A percentile compares a stretch with the other conserved stretches of the same genome.
Conservation (phyloP, 2,113 vertebrate species). For the Neolamprologus modestus region DNA sequence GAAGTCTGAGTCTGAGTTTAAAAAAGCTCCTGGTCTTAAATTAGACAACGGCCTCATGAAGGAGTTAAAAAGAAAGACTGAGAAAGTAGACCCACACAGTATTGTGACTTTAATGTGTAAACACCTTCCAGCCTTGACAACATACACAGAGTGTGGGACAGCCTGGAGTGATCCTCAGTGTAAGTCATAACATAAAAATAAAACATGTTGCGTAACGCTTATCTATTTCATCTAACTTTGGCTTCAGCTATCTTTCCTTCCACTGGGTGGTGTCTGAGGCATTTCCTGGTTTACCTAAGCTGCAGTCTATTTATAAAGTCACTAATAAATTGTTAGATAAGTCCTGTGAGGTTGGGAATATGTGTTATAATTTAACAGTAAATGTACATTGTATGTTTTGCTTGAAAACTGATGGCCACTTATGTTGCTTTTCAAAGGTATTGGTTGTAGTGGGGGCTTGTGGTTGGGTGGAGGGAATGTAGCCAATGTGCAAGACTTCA, state of each 20-base stretch:
- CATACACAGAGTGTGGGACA: background rate
- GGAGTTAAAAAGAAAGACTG: background rate
- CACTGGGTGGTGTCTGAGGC: background rate
- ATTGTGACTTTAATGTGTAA: background rate
- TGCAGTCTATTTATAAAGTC: background rate
- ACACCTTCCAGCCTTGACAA: background rate
- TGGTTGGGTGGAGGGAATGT: background rate
- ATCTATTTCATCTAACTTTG: background rate
- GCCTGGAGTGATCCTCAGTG: background rate
- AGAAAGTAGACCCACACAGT: background rate
- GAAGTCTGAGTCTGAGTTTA: background rate
- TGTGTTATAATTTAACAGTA: background rate
- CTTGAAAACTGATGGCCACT: background rate
- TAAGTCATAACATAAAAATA: background rate
- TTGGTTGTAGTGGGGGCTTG: background rate
- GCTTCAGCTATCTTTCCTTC: background rate
- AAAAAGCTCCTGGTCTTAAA: background rate
- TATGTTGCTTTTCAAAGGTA: background rate
- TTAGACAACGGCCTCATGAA: accelerated
- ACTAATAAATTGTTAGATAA: background rate
- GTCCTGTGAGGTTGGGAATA: background rate
- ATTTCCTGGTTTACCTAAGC: background rate
- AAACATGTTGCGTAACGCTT: background rate
- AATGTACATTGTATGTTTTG: background rate
- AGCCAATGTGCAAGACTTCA: accelerated